These are phyloP conservation scores for Calyptommatus sinebrachiatus DNA, from an alignment of 2,113 vertebrate genomes.

Conservation along the genomic window DNA sequence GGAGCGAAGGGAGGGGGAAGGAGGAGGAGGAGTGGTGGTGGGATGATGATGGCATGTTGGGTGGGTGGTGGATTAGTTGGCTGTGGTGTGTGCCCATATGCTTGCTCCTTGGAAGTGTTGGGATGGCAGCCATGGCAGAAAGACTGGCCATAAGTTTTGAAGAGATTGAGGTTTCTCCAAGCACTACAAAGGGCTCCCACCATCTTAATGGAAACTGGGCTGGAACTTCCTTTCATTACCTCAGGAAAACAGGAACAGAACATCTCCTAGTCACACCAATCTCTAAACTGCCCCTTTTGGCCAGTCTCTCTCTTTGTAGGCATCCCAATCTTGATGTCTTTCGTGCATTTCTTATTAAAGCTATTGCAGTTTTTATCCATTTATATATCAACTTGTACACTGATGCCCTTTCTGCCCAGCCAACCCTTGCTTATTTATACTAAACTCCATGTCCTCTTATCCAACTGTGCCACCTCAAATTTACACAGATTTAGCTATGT, in stretches of 20 bases:
- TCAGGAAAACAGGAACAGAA: background rate
- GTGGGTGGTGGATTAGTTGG: background rate
- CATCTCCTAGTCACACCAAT: background rate
- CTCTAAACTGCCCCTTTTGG: background rate
- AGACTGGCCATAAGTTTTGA: background rate
- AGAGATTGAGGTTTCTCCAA: background rate
- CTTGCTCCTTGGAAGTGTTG: conserved; percentile 1
- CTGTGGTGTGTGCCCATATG: background rate
- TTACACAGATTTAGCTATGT: background rate
- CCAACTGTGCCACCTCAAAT: background rate
- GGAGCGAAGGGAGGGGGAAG: conserved; percentile 16
- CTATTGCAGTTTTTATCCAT: background rate
- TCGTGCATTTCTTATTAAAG: background rate
- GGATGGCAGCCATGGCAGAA: background rate
- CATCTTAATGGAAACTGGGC: conserved; percentile 7
- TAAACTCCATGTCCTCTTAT: background rate
- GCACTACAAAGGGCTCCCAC: conserved; percentile 8
- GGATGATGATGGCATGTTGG: background rate
- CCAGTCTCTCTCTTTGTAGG: too few species aligned
- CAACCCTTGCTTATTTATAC: background rate
- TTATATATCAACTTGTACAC: background rate
- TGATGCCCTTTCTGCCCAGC: background rate
- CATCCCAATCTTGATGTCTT: background rate
- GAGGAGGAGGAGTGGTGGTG: background rate
- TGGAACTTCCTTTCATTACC: background rate